These are phyloP conservation scores for Ophiothrix spiculata DNA, from an alignment of 35 echinoderm and acorn worm genomes.

Conservation along the genomic window DNA sequence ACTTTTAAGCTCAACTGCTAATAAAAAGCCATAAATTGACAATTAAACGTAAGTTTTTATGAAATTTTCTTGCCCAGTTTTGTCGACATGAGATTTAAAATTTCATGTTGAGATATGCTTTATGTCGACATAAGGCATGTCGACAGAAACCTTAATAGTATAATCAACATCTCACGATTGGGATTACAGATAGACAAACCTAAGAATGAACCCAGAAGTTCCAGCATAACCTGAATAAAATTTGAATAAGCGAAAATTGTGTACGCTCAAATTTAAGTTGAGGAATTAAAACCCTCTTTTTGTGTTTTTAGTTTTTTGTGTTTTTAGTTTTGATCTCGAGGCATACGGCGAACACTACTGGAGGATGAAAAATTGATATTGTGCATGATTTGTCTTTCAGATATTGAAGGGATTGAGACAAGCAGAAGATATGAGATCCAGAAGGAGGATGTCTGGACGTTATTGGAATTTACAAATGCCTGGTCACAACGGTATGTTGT, in stretches of 20 bases:
- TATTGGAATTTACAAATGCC: slow-evolving; percentile 46
- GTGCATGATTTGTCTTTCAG: too few species aligned
- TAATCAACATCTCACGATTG: neutral
- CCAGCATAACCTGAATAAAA: neutral
- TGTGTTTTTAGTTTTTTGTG: neutral
- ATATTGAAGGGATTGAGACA: slow-evolving; percentile 11
- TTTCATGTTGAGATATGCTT: too few species aligned
- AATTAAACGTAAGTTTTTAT: too few species aligned
- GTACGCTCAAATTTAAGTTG: neutral
- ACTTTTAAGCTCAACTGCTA: too few species aligned
- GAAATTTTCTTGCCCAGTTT: too few species aligned
- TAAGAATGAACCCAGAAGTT: neutral
- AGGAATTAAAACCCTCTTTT: neutral
- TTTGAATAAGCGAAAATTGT: neutral
- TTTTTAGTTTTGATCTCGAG: neutral
- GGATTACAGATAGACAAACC: too few species aligned
- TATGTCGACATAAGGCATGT: too few species aligned
- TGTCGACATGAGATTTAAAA: too few species aligned
- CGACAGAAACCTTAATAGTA: too few species aligned
- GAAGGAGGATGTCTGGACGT: slow-evolving; percentile 50
- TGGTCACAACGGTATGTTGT: slow-evolving; percentile 48
- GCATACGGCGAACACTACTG: too few species aligned
- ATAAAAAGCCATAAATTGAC: too few species aligned
- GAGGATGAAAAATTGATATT: too few species aligned
- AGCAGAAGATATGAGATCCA: slow-evolving; percentile 46